Percentiles rank a stretch among this genome's conserved stretches.
These are phyloP conservation scores for Protaetia brevitarsis DNA, from an alignment of 1,140 invertebrate species.

Conservation along the genomic window DNA sequence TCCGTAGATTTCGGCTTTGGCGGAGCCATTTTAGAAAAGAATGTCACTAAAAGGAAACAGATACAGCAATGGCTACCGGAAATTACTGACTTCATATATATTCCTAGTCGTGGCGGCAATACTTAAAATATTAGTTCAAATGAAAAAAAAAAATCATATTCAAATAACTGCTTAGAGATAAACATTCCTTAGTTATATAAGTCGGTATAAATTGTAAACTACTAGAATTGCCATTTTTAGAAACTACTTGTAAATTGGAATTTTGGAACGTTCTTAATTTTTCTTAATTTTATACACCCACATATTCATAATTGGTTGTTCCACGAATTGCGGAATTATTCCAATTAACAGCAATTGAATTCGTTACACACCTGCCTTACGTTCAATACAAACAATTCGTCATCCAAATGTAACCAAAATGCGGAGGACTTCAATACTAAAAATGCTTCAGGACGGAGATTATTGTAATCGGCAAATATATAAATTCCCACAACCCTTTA, in stretches of 20 bases:
- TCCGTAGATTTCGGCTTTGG: conserved; percentile 61
- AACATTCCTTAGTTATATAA: too few species aligned
- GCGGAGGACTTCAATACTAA: conserved; percentile 1
- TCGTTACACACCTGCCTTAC: not conserved
- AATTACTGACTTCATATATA: not conserved
- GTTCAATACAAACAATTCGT: conserved; percentile 13
- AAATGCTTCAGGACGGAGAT: conserved; percentile 14
- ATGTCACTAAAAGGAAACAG: conserved; percentile 32
- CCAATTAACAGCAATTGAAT: conserved; percentile 5
- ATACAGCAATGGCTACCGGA: conserved; percentile 1
- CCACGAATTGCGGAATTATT: not conserved
- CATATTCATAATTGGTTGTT: too few species aligned
- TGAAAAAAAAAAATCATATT: too few species aligned
- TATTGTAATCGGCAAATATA: conserved; percentile 50
- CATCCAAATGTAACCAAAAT: not conserved
- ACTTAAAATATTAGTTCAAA: conserved; percentile 11
- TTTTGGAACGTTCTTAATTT: too few species aligned
- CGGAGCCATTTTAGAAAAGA: conserved; percentile 63
- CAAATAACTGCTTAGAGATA: too few species aligned
- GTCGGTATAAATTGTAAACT: too few species aligned
- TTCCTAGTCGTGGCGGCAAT: not conserved
- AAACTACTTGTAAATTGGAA: too few species aligned
- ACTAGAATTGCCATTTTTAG: too few species aligned
- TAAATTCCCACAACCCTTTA: conserved; percentile 57
- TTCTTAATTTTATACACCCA: too few species aligned